Evolutionary conservation across 1,140 invertebrate genomes (phyloP).

Genomic region (Coptotermes formosanus): DNA sequence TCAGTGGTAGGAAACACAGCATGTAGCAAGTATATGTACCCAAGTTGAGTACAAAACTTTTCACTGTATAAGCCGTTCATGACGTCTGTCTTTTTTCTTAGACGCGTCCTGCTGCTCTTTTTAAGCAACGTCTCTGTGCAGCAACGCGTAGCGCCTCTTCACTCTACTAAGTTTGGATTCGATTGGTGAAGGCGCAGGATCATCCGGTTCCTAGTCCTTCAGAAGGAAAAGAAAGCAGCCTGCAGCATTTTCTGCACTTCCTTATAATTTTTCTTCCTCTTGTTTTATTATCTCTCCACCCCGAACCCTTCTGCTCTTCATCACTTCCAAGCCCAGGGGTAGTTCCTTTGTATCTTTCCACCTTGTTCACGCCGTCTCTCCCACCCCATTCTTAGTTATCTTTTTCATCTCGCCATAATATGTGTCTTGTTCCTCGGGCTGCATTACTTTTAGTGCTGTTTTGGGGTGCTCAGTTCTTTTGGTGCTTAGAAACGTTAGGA

Average conservation of each 20-base stretch:
- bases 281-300: neutral
- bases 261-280: neutral
- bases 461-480: too few relatives aligned
- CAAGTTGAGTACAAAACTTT: too few relatives aligned
- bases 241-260: neutral
- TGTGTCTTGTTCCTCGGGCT: too few relatives aligned
- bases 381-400: neutral
- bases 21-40: too few relatives aligned
- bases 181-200: neutral
- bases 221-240: neutral
- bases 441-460: too few relatives aligned
- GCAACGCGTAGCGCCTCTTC: too few relatives aligned
- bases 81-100: too few relatives aligned
- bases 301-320: neutral
- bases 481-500: too few relatives aligned
- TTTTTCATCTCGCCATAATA: neutral
- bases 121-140: too few relatives aligned
- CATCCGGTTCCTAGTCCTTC: neutral
- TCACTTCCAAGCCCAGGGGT: neutral
- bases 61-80: too few relatives aligned
- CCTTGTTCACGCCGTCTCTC: constrained; percentile 1
- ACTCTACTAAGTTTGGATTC: neutral
- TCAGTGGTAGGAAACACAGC: too few relatives aligned
- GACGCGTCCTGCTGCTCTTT: too few relatives aligned
- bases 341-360: neutral